Percentiles rank a stretch among this genome's conserved stretches.
Conservation (phyloP, 2,797 vertebrate species). For the Lacerta viridis region DNA sequence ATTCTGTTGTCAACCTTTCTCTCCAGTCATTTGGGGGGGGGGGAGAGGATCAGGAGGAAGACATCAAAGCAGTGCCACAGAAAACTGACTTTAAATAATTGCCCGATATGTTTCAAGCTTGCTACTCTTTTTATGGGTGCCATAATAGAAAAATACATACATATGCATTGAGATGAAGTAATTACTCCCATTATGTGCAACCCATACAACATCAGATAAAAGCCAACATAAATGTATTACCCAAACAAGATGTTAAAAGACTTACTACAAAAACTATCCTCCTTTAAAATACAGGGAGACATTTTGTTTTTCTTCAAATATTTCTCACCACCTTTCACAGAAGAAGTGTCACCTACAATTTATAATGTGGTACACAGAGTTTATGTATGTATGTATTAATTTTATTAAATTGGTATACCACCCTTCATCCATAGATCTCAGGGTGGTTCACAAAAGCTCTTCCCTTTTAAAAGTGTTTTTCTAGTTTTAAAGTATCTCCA, state of each 20-base stretch:
- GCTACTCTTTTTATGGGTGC: neutral
- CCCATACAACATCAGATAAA: neutral
- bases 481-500: neutral
- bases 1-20: neutral
- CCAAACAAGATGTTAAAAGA: neutral
- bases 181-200: neutral
- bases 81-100: neutral
- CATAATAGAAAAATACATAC: neutral
- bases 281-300: neutral
- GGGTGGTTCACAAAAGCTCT: no score
- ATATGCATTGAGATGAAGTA: neutral
- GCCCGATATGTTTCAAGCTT: neutral
- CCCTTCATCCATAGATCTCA: no score
- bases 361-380: no score
- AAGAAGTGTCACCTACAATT: neutral
- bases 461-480: neutral
- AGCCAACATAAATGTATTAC: neutral
- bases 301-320: neutral
- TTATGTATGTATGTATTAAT: neutral
- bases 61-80: neutral
- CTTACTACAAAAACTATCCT: neutral
- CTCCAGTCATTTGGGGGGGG: neutral
- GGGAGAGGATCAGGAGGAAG: neutral
- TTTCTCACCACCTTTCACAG: neutral
- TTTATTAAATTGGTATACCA: no score